These are phyloP conservation scores for Hemibagrus guttatus DNA, from an alignment of 2,797 vertebrate species.

Conservation along the genomic window DNA sequence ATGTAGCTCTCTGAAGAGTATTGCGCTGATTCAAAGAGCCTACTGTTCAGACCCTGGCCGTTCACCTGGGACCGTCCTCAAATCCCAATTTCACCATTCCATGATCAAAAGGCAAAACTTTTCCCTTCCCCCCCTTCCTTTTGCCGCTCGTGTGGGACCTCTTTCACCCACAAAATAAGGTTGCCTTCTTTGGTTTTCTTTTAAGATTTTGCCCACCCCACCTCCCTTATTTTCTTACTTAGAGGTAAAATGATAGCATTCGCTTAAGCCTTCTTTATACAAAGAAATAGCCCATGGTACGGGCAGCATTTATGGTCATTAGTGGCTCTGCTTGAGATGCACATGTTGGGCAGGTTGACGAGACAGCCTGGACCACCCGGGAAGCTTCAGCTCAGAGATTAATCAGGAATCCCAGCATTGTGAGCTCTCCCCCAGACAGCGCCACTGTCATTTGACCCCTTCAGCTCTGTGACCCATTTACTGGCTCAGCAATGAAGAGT, in stretches of 20 bases:
- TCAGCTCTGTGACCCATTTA: constrained; percentile 63
- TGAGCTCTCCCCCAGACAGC: constrained; percentile 54
- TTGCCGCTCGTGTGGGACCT: constrained; percentile 32
- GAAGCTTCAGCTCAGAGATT: constrained; percentile 68
- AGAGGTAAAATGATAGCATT: constrained; percentile 67
- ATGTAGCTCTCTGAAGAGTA: constrained; percentile 12
- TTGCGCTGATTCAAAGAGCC: constrained; percentile 3
- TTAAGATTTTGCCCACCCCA: constrained; percentile 22
- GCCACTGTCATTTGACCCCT: constrained; percentile 70
- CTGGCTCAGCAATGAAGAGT: constrained; percentile 33
- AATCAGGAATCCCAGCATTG: constrained; percentile 67
- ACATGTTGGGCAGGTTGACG: constrained; percentile 57
- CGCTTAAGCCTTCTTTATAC: constrained; percentile 48
- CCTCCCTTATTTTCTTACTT: neutral
- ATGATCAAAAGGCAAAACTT: constrained; percentile 52
- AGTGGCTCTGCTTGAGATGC: constrained; percentile 60
- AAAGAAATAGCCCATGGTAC: constrained; percentile 40
- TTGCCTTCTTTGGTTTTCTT: constrained; percentile 36
- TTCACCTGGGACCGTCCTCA: constrained; percentile 34
- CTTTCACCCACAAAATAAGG: neutral
- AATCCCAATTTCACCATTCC: constrained; percentile 38
- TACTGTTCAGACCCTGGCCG: constrained; percentile 20
- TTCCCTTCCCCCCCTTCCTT: constrained; percentile 7
- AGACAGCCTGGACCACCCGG: constrained; percentile 77
- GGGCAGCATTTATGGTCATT: constrained; percentile 69